Percentiles rank a stretch among this genome's conserved stretches.
Conservation (phyloP, 2,113 vertebrate species). For the Plectropomus leopardus region DNA sequence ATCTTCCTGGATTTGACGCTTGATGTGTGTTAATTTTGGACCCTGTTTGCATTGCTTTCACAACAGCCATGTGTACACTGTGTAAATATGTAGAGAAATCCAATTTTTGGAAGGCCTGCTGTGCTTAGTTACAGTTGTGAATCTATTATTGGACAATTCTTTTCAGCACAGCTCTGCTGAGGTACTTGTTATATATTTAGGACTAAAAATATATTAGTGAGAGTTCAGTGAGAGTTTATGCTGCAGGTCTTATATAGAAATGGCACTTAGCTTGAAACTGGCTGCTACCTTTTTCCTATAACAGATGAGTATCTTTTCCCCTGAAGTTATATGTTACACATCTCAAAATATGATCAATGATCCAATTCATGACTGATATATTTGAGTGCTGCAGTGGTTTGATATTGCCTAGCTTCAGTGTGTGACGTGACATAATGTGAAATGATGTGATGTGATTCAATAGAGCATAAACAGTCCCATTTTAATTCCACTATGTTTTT, state of each 20-base stretch:
- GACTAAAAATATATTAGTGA: neutral
- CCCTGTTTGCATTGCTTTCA: neutral
- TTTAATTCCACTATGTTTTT: conserved; percentile 44
- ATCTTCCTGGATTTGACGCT: too few species aligned
- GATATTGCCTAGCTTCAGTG: conserved; percentile 33
- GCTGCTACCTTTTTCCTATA: neutral
- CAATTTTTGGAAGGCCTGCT: neutral
- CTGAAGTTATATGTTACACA: neutral
- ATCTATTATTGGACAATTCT: neutral
- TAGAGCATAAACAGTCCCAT: conserved; percentile 54
- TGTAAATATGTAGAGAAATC: neutral
- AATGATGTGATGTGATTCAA: conserved; percentile 63
- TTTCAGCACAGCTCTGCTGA: neutral
- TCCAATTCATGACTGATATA: conserved; percentile 30
- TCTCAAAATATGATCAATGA: conserved; percentile 23
- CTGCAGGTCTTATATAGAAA: neutral
- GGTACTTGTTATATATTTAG: neutral
- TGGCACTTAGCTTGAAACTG: neutral
- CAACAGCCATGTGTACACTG: neutral
- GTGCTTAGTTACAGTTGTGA: neutral
- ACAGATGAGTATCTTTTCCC: conserved; percentile 21
- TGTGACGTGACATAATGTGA: conserved; percentile 38
- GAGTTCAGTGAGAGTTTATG: neutral
- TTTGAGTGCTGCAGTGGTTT: conserved; percentile 41
- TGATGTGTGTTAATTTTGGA: too few species aligned